Evolutionary conservation across 37 sponge, comb jelly and placozoan genomes (phyloP).

Genomic region (Haliclona indistincta): DNA sequence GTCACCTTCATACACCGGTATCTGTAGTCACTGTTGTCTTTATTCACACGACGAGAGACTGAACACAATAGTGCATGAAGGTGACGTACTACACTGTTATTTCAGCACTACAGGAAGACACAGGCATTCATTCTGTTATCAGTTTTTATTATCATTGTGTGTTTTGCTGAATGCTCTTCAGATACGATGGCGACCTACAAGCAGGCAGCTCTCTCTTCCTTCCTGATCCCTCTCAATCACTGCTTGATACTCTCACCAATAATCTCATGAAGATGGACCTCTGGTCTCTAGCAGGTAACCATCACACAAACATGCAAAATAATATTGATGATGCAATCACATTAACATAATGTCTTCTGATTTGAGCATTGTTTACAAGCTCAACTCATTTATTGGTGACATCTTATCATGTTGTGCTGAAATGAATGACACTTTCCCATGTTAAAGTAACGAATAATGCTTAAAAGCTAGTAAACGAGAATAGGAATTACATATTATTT

Average conservation of each 20-base stretch:
- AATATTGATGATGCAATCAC: background rate
- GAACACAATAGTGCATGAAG: too few relatives aligned
- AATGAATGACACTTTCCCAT: too few relatives aligned
- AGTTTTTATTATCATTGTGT: background rate
- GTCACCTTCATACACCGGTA: background rate
- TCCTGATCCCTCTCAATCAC: background rate
- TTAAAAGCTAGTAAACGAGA: too few relatives aligned
- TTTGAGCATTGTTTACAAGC: too few relatives aligned
- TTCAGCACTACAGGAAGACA: background rate
- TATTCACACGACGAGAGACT: too few relatives aligned
- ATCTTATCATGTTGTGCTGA: too few relatives aligned
- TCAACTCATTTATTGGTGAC: too few relatives aligned
- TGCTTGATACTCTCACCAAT: background rate
- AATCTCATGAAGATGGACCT: conserved; percentile 9
- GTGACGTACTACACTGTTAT: background rate
- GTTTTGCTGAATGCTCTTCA: background rate
- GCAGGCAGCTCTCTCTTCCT: background rate
- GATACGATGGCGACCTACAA: background rate
- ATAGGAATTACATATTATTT: too few relatives aligned
- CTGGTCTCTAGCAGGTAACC: conserved; percentile 31
- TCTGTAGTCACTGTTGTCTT: too few relatives aligned
- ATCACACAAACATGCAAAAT: background rate
- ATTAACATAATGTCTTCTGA: background rate
- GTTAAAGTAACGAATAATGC: too few relatives aligned
- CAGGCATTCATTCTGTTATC: background rate